Evolutionary conservation across 2,797 vertebrate species (phyloP).

Genomic region (Hoplostethus mediterraneus): DNA sequence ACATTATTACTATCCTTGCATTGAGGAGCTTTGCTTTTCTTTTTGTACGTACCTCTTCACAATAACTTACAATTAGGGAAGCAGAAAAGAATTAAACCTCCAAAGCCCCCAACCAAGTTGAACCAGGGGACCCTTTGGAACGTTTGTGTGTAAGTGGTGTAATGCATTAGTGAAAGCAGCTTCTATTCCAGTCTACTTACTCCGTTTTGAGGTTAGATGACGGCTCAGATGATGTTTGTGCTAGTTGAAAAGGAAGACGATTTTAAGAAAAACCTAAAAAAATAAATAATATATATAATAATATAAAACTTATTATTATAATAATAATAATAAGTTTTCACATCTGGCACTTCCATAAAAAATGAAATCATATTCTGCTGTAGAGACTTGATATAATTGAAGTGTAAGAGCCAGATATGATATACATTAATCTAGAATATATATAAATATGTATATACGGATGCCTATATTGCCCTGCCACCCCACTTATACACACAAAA

Average conservation of each 20-base stretch:
- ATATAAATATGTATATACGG: no score
- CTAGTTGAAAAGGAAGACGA: not conserved
- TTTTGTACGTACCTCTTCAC: constrained; percentile 1
- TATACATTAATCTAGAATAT: no score
- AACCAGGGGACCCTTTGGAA: not conserved
- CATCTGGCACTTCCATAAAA: no score
- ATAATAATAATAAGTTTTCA: no score
- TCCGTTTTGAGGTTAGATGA: not conserved
- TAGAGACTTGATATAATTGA: no score
- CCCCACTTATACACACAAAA: no score
- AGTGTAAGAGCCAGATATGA: no score
- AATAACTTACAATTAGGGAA: not conserved
- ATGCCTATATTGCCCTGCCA: no score
- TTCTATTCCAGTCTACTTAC: not conserved
- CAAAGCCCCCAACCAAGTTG: not conserved
- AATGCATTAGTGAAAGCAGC: not conserved
- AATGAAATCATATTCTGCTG: no score
- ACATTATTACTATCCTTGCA: constrained; percentile 44
- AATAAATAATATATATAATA: no score
- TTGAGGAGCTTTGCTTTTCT: not conserved
- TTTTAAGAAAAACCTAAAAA: not conserved
- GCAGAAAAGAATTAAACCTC: not conserved
- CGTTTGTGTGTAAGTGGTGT: not conserved
- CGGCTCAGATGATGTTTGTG: not conserved
- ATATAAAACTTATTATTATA: no score